Base-by-base conservation (phyloP, 2,797 vertebrate genomes). In the Coilia nasus region DNA sequence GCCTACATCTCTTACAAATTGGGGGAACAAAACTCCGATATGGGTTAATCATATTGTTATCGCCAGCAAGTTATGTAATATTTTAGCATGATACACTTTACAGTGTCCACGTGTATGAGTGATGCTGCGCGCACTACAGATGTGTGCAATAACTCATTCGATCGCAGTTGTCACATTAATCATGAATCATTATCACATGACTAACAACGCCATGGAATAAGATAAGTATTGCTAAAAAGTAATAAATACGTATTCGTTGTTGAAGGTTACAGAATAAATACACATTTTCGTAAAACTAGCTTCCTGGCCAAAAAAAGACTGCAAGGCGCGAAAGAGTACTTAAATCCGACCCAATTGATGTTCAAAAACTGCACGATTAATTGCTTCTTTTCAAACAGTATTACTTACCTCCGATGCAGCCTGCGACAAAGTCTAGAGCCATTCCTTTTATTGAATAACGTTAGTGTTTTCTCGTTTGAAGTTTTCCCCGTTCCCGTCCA, bases 341-440 rank as follows among this genome's bases (percentile, higher is more conserved):
- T 64, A 12, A 23, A 64, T 15, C 14, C 50, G 2, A 54, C 2
- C 50, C 50, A 10, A 21, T 21, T 59, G 19, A 59, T 59, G 19
- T 59, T 54, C 50, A 6, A 54, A 54, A 54, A 54, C 6, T 50
- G 47, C 1, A n/a, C 10, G 14, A 54, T 15, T 54, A 54, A 19
- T 21, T 11, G 57, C 17, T n/a, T n/a, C 57, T 59, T 59, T 5
- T n/a, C 57, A 54, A 64, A 64, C 50, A 54, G 9, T 14, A 10
- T 54, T n/a, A 88, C 97, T 97, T 90, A 99, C 98, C 98, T 94
- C 98, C 98, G 0, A 96, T 87, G 86, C 98, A 99, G 86, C 98
- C 98, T 84, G 98, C 98, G 87, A 96, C 95, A 92, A 98, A 99
- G 95, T 99, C 98, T 94, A 99, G 85, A 89, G 97, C 97, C 97